Evolutionary conservation across 2,797 vertebrate species (phyloP), one percentile per base, ranked within the genome.

Genomic region (Sternotherus odoratus): DNA sequence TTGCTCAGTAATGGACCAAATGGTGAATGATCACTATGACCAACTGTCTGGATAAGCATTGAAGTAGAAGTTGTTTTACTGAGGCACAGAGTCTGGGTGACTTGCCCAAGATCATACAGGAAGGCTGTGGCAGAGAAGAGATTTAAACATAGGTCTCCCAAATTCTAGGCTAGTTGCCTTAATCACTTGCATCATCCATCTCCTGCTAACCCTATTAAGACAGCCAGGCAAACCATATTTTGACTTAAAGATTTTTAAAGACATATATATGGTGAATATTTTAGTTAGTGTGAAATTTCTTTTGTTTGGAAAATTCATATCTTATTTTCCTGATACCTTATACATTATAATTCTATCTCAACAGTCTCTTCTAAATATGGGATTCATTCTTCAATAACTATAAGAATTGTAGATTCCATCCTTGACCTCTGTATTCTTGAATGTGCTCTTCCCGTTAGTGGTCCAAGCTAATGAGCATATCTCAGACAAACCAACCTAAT

Each of bases 371-470:
- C 19, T 46, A 74, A 74, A 74, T 43, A 12, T 39, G 39, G 69
- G 39, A 46, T 74, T 74, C 69, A 74, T 74, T 74, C 39, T 74
- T 46, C 26, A 43, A 46, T 89, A 36, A 36, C n/a, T 66, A 36
- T 66, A 36, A 17, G 36, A 9, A 36, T 39, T 69, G 79, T 89
- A 66, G 33, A 86, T 63, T 10, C 51, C 80, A 5, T 49, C 48
- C 72, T 48, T 48, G 63, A 93, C 49, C 36, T 92, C 74, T 8
- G 30, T 77, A 83, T 87, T 95, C 82, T 84, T 50, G 79, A 85
- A 26, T 23, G 72, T 17, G 43, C 43, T 46, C 72, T 75, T 48
- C 11, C 72, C n/a, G 21, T 1, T 8, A 36, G 39, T 36, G 17
- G 72, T 82, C 63, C 86, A 19, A 84, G 83, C 13, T 63, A 77